phyloP scores from a whole-genome alignment of 1,140 invertebrate species.

The Protaetia brevitarsis region DNA sequence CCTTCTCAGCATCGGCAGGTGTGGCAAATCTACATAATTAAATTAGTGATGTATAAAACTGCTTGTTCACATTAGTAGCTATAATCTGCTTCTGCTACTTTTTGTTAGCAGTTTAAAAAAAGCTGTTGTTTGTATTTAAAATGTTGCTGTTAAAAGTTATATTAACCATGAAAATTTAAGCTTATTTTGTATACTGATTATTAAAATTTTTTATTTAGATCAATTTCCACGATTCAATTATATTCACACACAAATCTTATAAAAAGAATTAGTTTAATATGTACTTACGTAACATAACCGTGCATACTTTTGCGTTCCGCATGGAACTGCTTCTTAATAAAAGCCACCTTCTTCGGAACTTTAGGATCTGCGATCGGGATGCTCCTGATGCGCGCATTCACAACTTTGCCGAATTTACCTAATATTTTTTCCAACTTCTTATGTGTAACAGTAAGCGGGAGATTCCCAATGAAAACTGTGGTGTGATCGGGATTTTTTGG shows the following conservation, averaged over 20 bases:
- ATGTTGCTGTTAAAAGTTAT: too few relatives aligned
- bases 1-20: constrained; percentile 46
- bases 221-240: too few relatives aligned
- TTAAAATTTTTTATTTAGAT: background rate
- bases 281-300: constrained; percentile 62
- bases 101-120: too few relatives aligned
- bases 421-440: constrained; percentile 59
- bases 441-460: constrained; percentile 55
- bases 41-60: too few relatives aligned
- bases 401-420: constrained; percentile 60
- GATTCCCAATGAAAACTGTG: constrained; percentile 68
- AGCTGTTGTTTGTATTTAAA: too few relatives aligned
- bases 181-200: background rate
- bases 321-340: constrained; percentile 66
- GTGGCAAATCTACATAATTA: constrained; percentile 41
- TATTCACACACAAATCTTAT: too few relatives aligned
- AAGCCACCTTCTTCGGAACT: constrained; percentile 56
- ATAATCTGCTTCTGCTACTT: too few relatives aligned
- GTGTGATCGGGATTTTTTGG: constrained; percentile 28
- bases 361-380: constrained; percentile 56
- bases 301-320: constrained; percentile 59
- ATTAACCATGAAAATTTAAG: background rate
- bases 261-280: constrained; percentile 24
- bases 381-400: constrained; percentile 59
- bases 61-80: too few relatives aligned